Base-by-base conservation (phyloP, 2,888 invertebrate genomes). In the Isotomurus palustris region DNA sequence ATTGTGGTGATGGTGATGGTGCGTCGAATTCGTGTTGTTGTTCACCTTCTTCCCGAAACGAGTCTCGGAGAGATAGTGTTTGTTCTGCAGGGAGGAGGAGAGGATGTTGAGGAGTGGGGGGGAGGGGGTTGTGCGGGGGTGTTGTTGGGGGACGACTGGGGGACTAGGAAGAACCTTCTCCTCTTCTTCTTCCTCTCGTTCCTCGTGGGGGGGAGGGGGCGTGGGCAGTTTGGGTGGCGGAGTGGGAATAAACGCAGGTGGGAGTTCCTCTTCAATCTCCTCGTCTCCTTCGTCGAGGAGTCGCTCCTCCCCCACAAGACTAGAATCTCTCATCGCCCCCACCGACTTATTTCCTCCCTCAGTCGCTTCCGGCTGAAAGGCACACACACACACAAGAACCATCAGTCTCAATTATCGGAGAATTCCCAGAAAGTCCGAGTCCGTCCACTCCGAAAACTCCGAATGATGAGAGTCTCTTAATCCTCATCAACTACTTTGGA, bases 161-260 rank as follows among this genome's bases (percentile, higher is more conserved):
- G n/a, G n/a, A n/a, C n/a, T n/a, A n/a, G n/a, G n/a, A n/a, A n/a
- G n/a, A n/a, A n/a, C n/a, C n/a, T n/a, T n/a, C n/a, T n/a, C n/a
- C n/a, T n/a, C n/a, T n/a, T n/a, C n/a, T n/a, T n/a, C n/a, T n/a
- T n/a, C n/a, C n/a, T n/a, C n/a, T n/a, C n/a, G n/a, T n/a, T 40
- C 10, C 17, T 40, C 19, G 6, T 17, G 19, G 40, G 40, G 19
- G 10, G 6, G 17, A 17, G 10, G 38, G 3, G 49, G 29, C 29
- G 14, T n/a, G 32, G 3, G 8, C 6, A 32, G 21, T 14, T 43
- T 48, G 3, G 66, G 67, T 36, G 70, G 70, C 19, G 68, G 70
- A n/a, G 62, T 63, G 14, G 70, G 70, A 52, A 70, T 66, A 49
- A 70, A 70, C 49, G 63, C 53, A 6, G 70, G 70, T 21, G 70